These are phyloP conservation scores for Isoperla grammatica DNA, from an alignment of 2,888 invertebrate species.

Conservation along the genomic window DNA sequence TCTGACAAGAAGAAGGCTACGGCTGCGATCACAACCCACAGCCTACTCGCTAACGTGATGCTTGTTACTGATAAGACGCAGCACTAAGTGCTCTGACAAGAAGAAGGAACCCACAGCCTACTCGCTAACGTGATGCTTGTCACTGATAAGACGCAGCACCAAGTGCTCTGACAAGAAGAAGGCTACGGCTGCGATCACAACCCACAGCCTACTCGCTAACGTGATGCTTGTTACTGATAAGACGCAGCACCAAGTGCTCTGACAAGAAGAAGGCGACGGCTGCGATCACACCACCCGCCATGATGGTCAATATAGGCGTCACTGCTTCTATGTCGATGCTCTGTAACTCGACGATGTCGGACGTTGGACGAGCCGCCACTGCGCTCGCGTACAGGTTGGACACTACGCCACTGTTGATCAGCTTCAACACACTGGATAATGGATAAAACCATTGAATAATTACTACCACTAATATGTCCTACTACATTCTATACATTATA, in stretches of 20 bases:
- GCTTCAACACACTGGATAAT: slow-evolving; percentile 3
- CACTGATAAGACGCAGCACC: no score
- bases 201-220: no score
- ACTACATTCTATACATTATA: no score
- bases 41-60: no score
- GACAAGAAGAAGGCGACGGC: neutral
- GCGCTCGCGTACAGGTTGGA: slow-evolving; percentile 11
- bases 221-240: no score
- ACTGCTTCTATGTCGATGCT: slow-evolving; percentile 8
- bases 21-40: no score
- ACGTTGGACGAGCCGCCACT: neutral
- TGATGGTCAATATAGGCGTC: slow-evolving; percentile 2
- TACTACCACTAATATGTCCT: no score
- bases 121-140: no score
- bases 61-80: no score
- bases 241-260: neutral
- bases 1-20: no score
- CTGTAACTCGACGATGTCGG: neutral
- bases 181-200: neutral
- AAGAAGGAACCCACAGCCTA: no score
- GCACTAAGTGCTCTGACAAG: neutral
- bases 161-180: neutral
- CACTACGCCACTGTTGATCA: slow-evolving; percentile 13
- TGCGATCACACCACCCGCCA: neutral
- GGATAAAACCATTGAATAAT: no score